Percentiles rank a stretch among this genome's conserved stretches.
Evolutionary conservation across 2,797 vertebrate species (phyloP).

Genomic region (Helicolenus hilgendorfi): DNA sequence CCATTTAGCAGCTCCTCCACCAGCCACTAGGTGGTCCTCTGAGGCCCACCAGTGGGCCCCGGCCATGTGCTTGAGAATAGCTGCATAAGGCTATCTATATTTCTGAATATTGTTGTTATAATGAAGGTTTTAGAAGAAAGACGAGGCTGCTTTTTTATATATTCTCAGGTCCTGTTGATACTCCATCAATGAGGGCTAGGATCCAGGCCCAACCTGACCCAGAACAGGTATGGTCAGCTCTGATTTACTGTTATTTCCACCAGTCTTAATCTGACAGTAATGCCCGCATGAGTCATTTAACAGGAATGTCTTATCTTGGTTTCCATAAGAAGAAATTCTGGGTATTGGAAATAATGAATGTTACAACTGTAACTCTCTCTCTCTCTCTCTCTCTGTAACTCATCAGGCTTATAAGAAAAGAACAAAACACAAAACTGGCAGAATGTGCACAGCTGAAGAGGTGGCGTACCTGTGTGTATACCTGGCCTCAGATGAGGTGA

Average conservation of each 20-base stretch:
- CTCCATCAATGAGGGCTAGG: conserved; percentile 94
- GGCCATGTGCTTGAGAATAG: too few species aligned
- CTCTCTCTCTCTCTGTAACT: not conserved
- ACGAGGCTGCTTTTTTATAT: not conserved
- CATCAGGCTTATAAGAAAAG: conserved; percentile 92
- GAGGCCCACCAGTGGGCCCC: too few species aligned
- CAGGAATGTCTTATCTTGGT: not conserved
- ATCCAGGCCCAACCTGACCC: conserved; percentile 94
- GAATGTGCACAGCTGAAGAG: conserved; percentile 95
- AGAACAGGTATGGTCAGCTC: conserved; percentile 90
- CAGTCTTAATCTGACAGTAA: conserved; percentile 1
- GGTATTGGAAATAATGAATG: not conserved
- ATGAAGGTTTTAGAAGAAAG: not conserved
- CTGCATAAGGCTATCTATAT: not conserved
- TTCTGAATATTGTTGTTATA: not conserved
- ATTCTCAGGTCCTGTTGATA: conserved; percentile 95
- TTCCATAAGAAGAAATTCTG: not conserved
- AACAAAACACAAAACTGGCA: conserved; percentile 94
- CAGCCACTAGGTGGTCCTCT: too few species aligned
- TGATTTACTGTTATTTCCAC: not conserved
- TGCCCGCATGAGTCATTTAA: not conserved
- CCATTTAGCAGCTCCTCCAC: too few species aligned
- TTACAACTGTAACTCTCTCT: not conserved
- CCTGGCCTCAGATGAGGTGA: conserved; percentile 97
- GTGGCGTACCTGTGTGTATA: conserved; percentile 96